Percentiles rank a stretch among this genome's conserved stretches.
Evolutionary conservation across 2,797 vertebrate genomes (phyloP).

Genomic region (Glyptemys insculpta): DNA sequence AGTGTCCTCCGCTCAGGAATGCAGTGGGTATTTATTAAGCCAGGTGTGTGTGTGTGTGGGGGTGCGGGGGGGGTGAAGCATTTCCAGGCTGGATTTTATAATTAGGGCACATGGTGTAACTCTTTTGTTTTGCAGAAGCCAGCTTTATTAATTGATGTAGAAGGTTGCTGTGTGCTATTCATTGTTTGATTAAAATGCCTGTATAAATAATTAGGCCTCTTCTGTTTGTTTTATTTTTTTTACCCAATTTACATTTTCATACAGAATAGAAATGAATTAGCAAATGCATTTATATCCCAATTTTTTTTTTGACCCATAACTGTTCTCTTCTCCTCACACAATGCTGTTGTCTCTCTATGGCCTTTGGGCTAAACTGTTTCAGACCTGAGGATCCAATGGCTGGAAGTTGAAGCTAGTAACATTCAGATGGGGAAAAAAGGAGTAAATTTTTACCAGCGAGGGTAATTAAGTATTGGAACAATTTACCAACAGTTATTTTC

Average conservation of each 20-base stretch:
- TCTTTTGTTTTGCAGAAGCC: constrained; percentile 74
- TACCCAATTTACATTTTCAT: constrained; percentile 60
- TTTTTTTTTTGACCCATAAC: neutral
- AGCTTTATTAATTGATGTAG: constrained; percentile 76
- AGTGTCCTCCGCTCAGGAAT: constrained; percentile 61
- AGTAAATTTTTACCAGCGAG: neutral
- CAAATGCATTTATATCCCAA: neutral
- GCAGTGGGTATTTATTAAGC: constrained; percentile 7
- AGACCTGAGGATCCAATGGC: neutral
- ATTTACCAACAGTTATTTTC: neutral
- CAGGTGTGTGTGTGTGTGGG: constrained; percentile 13
- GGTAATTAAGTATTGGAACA: neutral
- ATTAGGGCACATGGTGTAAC: constrained; percentile 66
- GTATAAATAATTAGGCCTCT: constrained; percentile 82
- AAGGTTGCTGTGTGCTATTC: constrained; percentile 78
- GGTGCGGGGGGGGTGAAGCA: neutral
- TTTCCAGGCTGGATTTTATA: constrained; percentile 64
- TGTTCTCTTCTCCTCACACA: neutral
- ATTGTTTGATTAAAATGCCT: constrained; percentile 85
- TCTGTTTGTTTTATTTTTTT: constrained; percentile 70
- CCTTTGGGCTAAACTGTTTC: neutral
- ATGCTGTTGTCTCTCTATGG: neutral
- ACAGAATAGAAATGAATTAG: constrained; percentile 12
- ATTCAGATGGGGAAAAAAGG: neutral
- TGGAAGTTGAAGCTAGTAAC: neutral